phyloP scores from a whole-genome alignment of 2,797 vertebrate genomes.

The Amphiprion clarkii region DNA sequence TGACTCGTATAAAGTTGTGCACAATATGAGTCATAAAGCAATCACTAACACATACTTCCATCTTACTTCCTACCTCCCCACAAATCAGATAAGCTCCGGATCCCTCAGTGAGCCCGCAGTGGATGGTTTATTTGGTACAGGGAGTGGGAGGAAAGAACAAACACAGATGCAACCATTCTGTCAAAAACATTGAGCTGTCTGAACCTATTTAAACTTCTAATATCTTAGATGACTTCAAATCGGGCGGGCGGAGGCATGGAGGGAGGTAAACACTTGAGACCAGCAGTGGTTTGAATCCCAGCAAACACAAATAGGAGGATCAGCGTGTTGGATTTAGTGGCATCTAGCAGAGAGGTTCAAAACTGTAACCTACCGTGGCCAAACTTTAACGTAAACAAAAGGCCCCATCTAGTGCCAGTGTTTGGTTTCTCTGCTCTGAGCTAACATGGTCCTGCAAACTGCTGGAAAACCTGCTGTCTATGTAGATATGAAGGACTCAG shows the following conservation, averaged over 20 bases:
- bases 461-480: too few relatives aligned
- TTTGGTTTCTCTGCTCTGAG: too few relatives aligned
- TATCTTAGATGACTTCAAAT: background rate
- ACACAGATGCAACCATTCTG: slow-evolving; percentile 19
- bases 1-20: slow-evolving; percentile 8
- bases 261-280: slow-evolving; percentile 6
- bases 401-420: too few relatives aligned
- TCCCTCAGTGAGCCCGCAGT: slow-evolving; percentile 22
- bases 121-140: slow-evolving; percentile 18
- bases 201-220: slow-evolving; percentile 9
- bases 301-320: background rate
- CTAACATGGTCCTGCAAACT: too few relatives aligned
- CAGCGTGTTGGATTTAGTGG: too few relatives aligned
- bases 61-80: slow-evolving; percentile 15
- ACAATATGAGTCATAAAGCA: slow-evolving; percentile 28
- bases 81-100: slow-evolving; percentile 37
- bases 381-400: too few relatives aligned
- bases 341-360: too few relatives aligned
- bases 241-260: slow-evolving; percentile 11
- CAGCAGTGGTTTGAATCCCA: slow-evolving; percentile 18
- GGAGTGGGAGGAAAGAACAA: slow-evolving; percentile 35
- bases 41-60: slow-evolving; percentile 11
- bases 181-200: slow-evolving; percentile 15
- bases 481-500: too few relatives aligned
- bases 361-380: too few relatives aligned